Conservation (phyloP, 1,140 invertebrate genomes). For the Pseudomyrmex flavicornis region DNA sequence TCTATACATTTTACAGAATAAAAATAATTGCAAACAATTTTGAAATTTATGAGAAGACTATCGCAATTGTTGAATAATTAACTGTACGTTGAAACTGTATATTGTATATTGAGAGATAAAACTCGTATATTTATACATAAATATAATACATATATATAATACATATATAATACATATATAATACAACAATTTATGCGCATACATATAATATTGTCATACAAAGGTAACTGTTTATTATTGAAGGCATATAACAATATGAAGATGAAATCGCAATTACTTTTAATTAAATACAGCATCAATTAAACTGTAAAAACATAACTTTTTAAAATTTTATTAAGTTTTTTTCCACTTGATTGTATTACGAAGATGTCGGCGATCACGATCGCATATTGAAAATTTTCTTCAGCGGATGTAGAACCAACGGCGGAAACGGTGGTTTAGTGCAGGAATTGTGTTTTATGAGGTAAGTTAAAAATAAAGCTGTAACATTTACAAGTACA, state of each 20-base stretch:
- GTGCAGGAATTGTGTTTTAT: constrained; percentile 77
- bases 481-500: too few relatives aligned
- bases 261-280: too few relatives aligned
- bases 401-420: constrained; percentile 69
- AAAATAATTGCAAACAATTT: constrained; percentile 6
- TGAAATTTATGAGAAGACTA: constrained; percentile 23
- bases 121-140: constrained; percentile 46
- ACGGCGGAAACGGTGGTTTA: constrained; percentile 78
- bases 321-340: too few relatives aligned
- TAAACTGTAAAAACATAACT: too few relatives aligned
- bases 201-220: constrained; percentile 24
- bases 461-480: constrained; percentile 66
- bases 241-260: background rate
- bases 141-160: constrained; percentile 52
- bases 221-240: constrained; percentile 47
- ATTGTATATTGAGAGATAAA: constrained; percentile 34
- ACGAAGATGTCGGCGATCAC: constrained; percentile 67
- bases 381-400: constrained; percentile 70
- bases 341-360: constrained; percentile 51
- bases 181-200: constrained; percentile 48
- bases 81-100: constrained; percentile 11
- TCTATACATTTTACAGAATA: constrained; percentile 32
- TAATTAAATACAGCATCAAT: too few relatives aligned
- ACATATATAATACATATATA: constrained; percentile 50
- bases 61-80: background rate